Evolutionary conservation across 2,797 vertebrate genomes (phyloP).

Genomic region (Chelonia mydas): DNA sequence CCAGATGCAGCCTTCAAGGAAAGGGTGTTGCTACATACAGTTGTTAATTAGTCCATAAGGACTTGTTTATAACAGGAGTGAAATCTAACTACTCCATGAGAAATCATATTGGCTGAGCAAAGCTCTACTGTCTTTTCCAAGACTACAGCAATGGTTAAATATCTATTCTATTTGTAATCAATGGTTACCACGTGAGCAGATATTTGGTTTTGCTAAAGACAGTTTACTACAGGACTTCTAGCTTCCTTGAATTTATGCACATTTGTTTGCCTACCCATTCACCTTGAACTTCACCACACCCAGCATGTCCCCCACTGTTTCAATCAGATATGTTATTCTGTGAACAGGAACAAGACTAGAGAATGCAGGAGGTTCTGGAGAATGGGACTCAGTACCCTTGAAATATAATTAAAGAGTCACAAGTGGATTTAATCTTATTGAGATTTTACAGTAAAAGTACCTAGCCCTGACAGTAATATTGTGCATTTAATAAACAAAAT

Average conservation of each 20-base stretch:
- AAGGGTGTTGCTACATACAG: neutral
- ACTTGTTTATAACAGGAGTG: conserved; percentile 23
- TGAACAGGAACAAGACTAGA: conserved; percentile 14
- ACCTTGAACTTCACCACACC: neutral
- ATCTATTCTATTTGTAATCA: neutral
- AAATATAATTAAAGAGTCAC: conserved; percentile 50
- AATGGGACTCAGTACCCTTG: conserved; percentile 64
- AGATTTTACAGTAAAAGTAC: conserved; percentile 55
- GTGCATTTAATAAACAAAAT: conserved; percentile 65
- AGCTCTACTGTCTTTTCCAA: neutral
- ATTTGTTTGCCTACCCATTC: neutral
- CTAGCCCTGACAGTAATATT: conserved; percentile 49
- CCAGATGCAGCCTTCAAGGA: conserved; percentile 10
- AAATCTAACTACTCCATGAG: conserved; percentile 21
- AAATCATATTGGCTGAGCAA: neutral
- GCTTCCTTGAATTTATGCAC: neutral
- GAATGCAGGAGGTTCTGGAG: conserved; percentile 29
- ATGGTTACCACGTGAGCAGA: neutral
- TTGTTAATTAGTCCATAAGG: conserved; percentile 47
- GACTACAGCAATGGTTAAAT: neutral
- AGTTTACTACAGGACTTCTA: neutral
- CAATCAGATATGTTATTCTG: neutral
- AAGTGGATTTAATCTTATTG: conserved; percentile 44
- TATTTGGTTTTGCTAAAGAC: neutral
- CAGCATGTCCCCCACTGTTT: neutral